Percentiles rank a stretch among this genome's conserved stretches.
phyloP scores from a whole-genome alignment of 2,113 vertebrate species.

The Cyphomyrus discorhynchus region DNA sequence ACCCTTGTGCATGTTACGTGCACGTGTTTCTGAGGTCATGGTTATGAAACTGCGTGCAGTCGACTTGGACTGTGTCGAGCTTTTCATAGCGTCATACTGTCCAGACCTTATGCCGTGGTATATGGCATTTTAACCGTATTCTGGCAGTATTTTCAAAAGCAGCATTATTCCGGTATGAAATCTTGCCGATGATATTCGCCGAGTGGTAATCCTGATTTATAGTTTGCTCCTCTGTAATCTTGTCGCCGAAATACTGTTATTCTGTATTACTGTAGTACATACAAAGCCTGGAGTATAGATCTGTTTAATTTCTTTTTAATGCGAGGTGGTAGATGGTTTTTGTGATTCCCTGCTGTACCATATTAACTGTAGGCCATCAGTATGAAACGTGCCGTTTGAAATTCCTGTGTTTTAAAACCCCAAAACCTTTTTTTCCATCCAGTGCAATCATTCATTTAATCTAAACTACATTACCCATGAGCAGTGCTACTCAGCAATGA shows the following conservation, averaged over 20 bases:
- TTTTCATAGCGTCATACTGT: neutral
- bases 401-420: neutral
- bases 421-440: slow-evolving; percentile 20
- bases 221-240: neutral
- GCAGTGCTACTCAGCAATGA: slow-evolving; percentile 43
- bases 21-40: neutral
- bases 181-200: neutral
- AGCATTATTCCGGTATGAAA: neutral
- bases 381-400: neutral
- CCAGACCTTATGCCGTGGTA: neutral
- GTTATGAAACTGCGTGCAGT: neutral
- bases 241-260: neutral
- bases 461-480: slow-evolving; percentile 51
- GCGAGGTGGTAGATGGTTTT: neutral
- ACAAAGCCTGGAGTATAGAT: neutral
- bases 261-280: neutral
- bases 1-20: neutral
- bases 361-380: neutral
- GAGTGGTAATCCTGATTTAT: neutral
- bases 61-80: neutral
- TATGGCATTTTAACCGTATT: neutral
- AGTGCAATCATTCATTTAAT: slow-evolving; percentile 37
- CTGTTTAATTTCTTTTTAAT: neutral
- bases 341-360: neutral
- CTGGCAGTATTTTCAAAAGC: neutral